phyloP scores from a whole-genome alignment of 2,797 vertebrate species.

The Notolabrus celidotus region DNA sequence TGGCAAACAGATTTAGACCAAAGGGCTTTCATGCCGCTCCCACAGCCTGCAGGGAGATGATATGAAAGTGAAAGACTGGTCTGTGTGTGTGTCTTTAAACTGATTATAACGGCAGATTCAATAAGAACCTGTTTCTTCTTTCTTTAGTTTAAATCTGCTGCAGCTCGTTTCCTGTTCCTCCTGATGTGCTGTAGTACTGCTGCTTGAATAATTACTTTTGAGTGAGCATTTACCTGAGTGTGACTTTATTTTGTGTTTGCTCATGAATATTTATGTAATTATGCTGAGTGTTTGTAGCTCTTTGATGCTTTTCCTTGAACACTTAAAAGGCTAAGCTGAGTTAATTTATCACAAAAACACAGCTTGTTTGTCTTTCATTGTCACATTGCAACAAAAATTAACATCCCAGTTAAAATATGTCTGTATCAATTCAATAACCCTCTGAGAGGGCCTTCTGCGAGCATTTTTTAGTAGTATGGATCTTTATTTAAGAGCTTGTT shows the following conservation, averaged over 20 bases:
- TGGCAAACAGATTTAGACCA: constrained; percentile 62
- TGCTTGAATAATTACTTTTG: constrained; percentile 4
- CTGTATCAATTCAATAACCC: too few relatives aligned
- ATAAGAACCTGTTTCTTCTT: constrained; percentile 46
- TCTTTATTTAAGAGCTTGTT: too few relatives aligned
- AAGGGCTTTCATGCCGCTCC: constrained; percentile 61
- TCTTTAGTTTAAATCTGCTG: constrained; percentile 44
- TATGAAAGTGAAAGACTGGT: constrained; percentile 48
- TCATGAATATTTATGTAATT: constrained; percentile 50
- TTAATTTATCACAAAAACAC: too few relatives aligned
- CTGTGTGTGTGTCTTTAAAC: constrained; percentile 48
- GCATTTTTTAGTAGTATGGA: too few relatives aligned
- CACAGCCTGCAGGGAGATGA: constrained; percentile 40
- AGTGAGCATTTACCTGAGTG: constrained; percentile 26
- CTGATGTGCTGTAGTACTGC: constrained; percentile 1
- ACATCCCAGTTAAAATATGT: too few relatives aligned
- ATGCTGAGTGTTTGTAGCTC: constrained; percentile 18
- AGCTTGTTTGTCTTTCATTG: too few relatives aligned
- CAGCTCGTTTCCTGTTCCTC: constrained; percentile 13
- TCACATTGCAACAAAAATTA: too few relatives aligned
- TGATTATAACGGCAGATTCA: constrained; percentile 52
- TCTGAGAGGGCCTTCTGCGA: too few relatives aligned
- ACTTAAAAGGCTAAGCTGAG: too few relatives aligned
- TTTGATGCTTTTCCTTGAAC: neutral
- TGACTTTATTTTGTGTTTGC: constrained; percentile 18